Percentiles rank a stretch among this genome's conserved stretches.
These are phyloP conservation scores for Sebastes diploproa DNA, from an alignment of 2,797 vertebrate species.

Conservation along the genomic window DNA sequence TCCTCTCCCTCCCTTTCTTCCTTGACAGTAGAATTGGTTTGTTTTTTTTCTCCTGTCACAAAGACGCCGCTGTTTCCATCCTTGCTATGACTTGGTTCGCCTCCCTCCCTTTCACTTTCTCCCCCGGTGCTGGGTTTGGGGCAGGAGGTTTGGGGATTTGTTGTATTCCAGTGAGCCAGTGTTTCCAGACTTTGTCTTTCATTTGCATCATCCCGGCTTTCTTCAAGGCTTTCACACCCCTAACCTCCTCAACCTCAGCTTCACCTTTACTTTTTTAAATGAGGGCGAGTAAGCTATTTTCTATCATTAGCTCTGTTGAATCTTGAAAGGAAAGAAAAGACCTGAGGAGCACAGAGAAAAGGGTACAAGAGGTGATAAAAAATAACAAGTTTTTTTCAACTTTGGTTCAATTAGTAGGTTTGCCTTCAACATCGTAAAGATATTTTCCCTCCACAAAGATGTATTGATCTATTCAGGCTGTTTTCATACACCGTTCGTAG, in stretches of 20 bases:
- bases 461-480: neutral
- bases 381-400: fast-evolving
- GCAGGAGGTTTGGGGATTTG: neutral
- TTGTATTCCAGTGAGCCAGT: neutral
- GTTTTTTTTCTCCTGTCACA: slow-evolving; percentile 8
- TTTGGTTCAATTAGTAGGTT: neutral
- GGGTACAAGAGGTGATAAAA: neutral
- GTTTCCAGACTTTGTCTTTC: slow-evolving; percentile 39
- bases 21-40: neutral
- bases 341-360: neutral
- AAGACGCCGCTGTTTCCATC: slow-evolving; percentile 33
- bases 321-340: neutral
- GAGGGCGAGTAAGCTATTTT: neutral
- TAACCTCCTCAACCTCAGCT: neutral
- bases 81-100: slow-evolving; percentile 2
- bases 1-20: neutral
- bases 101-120: neutral
- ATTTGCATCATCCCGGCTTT: slow-evolving; percentile 16
- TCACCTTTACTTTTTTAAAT: neutral
- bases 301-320: neutral
- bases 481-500: neutral
- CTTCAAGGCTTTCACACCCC: slow-evolving; percentile 14
- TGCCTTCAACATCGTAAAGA: neutral
- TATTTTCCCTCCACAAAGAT: neutral
- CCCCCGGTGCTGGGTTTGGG: slow-evolving; percentile 23